Evolutionary conservation across 2,113 vertebrate species (phyloP), one percentile per base, ranked within the genome.

Genomic region (Cairina moschata): DNA sequence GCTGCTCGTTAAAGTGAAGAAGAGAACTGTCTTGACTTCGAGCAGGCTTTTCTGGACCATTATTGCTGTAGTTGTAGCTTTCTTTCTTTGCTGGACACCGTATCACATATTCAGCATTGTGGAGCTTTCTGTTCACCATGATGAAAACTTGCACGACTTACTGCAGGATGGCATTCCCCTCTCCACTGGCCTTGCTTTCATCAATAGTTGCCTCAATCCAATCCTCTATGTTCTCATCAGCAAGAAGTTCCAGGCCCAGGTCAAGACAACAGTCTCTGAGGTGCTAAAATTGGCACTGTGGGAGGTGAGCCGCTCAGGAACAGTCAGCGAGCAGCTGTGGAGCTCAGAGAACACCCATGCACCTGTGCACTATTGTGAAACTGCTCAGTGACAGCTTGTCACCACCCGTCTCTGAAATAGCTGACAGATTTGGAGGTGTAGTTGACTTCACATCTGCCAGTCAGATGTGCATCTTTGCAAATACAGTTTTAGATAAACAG

Each of bases 181-280:
- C 26, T 98, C 98, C 76, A 99, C 98, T 11, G 99, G 98, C 42
- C 96, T 99, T 77, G 99, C 98, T 14, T 99, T 99, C 97, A 98
- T 99, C 95, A 99, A 99, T 95, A 99, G 99, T 81, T 99, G 99
- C 87, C 96, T 99, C 86, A 99, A 99, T 94, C 99, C 99, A 8
- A 97, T 99, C 69, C 98, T 99, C 66, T 99, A 99, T 0, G 98
- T 99, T 80, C 98, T 99, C 36, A 97, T 99, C 22, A 98, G 98
- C 88, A 99, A 98, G 88, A 99, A 98, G 82, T 98, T 99, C 88
- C 98, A 98, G 48, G 94, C 44, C 9, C 98, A 98, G 75, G 97
- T 99, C 25, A 98, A 96, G 93, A 97, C 86, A 16, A 98, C 99
- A 1, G 98, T 98, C 79, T 97, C 99, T 15, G 98, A 99, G 65